These are phyloP conservation scores for Murina feae DNA, from an alignment of 2,113 vertebrate genomes.

Conservation along the genomic window DNA sequence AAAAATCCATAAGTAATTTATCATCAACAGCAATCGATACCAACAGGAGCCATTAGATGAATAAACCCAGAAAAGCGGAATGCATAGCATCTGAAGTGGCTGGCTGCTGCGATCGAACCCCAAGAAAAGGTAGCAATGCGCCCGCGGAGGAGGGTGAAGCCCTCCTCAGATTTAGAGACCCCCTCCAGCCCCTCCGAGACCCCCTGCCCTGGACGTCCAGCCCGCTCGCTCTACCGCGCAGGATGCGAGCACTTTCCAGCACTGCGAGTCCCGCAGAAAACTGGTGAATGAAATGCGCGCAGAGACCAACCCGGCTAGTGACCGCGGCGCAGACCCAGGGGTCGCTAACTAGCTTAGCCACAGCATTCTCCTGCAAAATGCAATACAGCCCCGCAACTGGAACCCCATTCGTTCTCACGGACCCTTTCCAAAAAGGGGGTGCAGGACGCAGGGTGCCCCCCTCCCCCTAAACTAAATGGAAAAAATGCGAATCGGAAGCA, in stretches of 20 bases:
- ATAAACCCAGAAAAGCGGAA: constrained; percentile 46
- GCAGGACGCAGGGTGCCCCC: neutral
- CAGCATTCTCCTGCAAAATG: neutral
- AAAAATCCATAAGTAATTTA: constrained; percentile 59
- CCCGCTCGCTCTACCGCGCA: neutral
- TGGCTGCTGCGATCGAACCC: neutral
- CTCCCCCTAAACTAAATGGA: constrained; percentile 32
- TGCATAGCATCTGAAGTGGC: neutral
- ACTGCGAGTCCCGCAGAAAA: constrained; percentile 50
- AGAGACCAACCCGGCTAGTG: neutral
- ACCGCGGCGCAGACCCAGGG: constrained; percentile 26
- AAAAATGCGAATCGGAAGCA: constrained; percentile 36
- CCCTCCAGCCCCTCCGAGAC: neutral
- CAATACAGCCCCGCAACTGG: neutral
- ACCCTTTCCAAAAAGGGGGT: neutral
- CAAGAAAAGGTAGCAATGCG: neutral
- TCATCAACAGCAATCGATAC: constrained; percentile 57
- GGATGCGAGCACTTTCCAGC: neutral
- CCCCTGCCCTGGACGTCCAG: neutral
- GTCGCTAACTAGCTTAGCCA: constrained; percentile 36
- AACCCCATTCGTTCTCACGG: neutral
- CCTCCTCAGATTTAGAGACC: neutral
- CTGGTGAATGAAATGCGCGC: constrained; percentile 60
- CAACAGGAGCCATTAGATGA: constrained; percentile 49
- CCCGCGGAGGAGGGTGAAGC: neutral